These are phyloP conservation scores for Solenodon paradoxus DNA, from an alignment of 2,113 vertebrate species.

Conservation along the genomic window DNA sequence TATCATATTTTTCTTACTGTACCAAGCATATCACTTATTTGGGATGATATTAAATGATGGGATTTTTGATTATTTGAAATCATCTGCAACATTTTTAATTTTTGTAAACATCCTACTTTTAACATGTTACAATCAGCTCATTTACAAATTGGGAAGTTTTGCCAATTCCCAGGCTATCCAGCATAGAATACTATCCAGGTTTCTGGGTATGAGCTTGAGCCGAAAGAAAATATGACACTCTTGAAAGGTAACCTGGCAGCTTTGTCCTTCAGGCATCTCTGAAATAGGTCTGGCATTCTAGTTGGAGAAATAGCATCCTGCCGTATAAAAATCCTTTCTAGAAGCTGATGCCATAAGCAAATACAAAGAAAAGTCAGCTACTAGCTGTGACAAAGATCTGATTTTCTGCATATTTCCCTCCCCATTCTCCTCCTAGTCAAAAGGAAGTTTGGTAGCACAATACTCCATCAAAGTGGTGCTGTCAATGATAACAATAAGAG, in stretches of 20 bases:
- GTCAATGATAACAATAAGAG: background rate
- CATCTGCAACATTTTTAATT: background rate
- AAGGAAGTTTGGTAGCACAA: background rate
- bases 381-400: background rate
- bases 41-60: background rate
- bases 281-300: conserved; percentile 48
- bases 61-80: background rate
- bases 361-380: conserved; percentile 12
- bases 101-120: background rate
- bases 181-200: conserved; percentile 51
- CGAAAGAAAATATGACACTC: conserved; percentile 44
- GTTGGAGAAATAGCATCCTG: background rate
- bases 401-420: background rate
- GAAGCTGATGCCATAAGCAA: background rate
- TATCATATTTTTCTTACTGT: background rate
- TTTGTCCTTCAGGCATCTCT: conserved; percentile 37
- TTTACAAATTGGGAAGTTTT: background rate
- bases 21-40: background rate
- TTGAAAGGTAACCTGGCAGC: conserved; percentile 38
- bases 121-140: background rate
- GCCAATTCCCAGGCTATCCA: background rate
- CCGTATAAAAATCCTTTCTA: background rate
- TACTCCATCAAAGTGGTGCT: background rate
- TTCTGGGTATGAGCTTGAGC: conserved; percentile 44
- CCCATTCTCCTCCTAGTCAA: background rate